These are phyloP conservation scores for Benitochromis conjunctus DNA, from an alignment of 2,113 vertebrate genomes.

Conservation along the genomic window DNA sequence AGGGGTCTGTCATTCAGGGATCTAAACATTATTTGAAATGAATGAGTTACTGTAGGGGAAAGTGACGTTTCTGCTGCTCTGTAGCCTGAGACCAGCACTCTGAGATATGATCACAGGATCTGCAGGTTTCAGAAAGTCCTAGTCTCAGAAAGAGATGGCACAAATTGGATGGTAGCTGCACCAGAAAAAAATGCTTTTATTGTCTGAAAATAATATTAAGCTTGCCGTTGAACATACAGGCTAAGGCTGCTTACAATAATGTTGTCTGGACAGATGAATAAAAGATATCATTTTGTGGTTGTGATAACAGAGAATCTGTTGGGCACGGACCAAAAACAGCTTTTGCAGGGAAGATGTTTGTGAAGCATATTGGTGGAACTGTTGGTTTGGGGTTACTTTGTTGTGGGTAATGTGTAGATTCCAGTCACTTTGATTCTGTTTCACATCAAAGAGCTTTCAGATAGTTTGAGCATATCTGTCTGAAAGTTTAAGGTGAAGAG, in stretches of 20 bases:
- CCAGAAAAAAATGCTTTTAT: background rate
- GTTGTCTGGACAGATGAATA: background rate
- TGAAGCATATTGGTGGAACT: background rate
- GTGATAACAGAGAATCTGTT: background rate
- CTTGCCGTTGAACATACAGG: background rate
- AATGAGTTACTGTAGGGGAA: background rate
- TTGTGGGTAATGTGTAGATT: background rate
- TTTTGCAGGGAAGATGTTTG: background rate
- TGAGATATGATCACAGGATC: background rate
- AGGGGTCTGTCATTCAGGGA: background rate
- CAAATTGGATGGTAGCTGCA: background rate
- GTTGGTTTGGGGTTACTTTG: background rate
- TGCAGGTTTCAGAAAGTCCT: background rate
- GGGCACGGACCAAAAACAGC: rapidly evolving
- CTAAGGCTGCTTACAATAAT: background rate
- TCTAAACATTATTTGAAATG: background rate
- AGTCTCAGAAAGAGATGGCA: background rate
- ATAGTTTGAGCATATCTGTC: background rate
- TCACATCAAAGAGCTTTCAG: background rate
- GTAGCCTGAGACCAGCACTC: background rate
- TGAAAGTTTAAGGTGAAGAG: background rate
- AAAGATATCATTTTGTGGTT: background rate
- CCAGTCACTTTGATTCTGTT: background rate
- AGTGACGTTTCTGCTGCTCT: background rate
- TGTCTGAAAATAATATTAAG: background rate